Evolutionary conservation across 2,888 invertebrate genomes (phyloP), one percentile per base, ranked within the genome.

Genomic region (Tridacna gigas): DNA sequence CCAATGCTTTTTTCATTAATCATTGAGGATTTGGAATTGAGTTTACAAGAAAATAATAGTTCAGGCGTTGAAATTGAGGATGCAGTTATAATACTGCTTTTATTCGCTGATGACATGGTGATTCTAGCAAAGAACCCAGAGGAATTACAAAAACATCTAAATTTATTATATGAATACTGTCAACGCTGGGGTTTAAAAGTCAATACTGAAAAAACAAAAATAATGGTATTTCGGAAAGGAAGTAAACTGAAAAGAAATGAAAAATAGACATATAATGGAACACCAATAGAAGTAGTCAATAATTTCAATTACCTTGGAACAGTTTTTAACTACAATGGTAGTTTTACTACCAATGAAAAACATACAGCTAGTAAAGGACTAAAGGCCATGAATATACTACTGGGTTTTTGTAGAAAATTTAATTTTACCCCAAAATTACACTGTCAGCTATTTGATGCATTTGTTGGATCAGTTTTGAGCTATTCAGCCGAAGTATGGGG

Each of bases 71-170:
- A 1, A 28, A 26, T 79, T 12, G 37, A 51, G 22, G 79, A 79
- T 20, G 47, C 74, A 5, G n/a, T 9, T 47, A 1, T 79, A 37
- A 74, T 79, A 28, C 28, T 74, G 9, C 22, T 74, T 18, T 37
- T 74, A 22, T 79, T 79, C n/a, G 79, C 79, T 2, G 74, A 74
- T 51, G 79, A 79, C 56, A 74, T 79, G 79, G 79, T 66, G 2
- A 3, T 79, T 66, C 25, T 79, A 5, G 79, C 56, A 9, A 69
- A 60, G 1, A 45, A 56, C 3, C 69, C 69, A 7, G 28, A 67
- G 18, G 74, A 79, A 15, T n/a, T 79, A 37, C 79, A 79, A 66
- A n/a, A 45, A 22, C 7, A 18, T 25, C 48, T 79, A 2, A 45
- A 79, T 66, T 2, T 1, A 0, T 37, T 79, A 22, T 28, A 79